These are phyloP conservation scores for Gambelia wislizenii DNA, from an alignment of 2,797 vertebrate genomes.

Conservation along the genomic window DNA sequence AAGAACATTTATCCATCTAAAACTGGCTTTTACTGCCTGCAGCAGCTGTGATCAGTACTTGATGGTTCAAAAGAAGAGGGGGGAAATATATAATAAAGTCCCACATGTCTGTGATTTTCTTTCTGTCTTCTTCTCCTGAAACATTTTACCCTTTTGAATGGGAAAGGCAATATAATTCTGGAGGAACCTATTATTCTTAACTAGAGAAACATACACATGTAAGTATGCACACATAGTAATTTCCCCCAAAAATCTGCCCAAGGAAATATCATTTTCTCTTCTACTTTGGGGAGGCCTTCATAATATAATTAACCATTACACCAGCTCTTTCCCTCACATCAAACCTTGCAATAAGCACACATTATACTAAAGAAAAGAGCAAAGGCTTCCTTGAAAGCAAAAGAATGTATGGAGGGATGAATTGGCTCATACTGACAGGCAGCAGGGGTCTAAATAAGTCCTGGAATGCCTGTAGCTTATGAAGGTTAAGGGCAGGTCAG, in stretches of 20 bases:
- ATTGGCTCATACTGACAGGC: neutral
- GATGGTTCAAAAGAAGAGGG: neutral
- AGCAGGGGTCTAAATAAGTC: too few species aligned
- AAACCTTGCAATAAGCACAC: too few species aligned
- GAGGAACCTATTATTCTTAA: neutral
- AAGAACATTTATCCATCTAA: slow-evolving; percentile 24
- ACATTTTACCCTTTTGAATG: neutral
- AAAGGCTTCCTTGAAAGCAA: neutral
- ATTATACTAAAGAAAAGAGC: neutral
- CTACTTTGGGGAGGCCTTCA: too few species aligned
- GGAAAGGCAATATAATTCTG: neutral
- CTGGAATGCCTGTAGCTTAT: too few species aligned
- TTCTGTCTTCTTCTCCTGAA: neutral
- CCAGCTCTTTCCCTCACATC: too few species aligned
- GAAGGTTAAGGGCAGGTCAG: too few species aligned
- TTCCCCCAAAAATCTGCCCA: too few species aligned
- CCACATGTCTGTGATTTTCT: neutral
- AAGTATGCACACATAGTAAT: too few species aligned
- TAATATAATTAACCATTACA: neutral
- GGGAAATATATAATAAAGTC: slow-evolving; percentile 4
- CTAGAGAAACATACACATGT: neutral
- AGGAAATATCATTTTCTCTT: too few species aligned
- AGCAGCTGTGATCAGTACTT: slow-evolving; percentile 11
- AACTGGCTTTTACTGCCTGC: neutral
- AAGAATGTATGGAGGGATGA: neutral